Conservation (phyloP, 2,797 vertebrate genomes). For the Clarias platycephalus region DNA sequence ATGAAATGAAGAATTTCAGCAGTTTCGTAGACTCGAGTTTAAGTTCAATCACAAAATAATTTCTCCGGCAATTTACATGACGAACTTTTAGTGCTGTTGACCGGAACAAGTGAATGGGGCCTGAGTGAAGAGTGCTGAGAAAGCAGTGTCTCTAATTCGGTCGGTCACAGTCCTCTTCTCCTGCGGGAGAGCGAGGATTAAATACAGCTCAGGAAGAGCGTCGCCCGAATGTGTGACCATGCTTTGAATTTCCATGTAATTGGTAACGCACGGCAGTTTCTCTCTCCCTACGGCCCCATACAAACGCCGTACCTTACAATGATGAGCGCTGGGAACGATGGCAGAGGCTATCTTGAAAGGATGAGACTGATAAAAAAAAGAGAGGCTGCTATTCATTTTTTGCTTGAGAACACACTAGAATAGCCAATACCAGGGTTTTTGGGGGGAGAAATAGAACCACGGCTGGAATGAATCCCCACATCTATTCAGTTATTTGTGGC, state of each 20-base stretch:
- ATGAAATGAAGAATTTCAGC: neutral
- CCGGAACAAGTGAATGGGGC: slow-evolving; percentile 52
- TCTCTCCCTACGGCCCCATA: slow-evolving; percentile 38
- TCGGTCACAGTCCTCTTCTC: slow-evolving; percentile 72
- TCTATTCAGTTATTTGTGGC: slow-evolving; percentile 47
- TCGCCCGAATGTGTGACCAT: slow-evolving; percentile 70
- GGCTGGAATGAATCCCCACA: slow-evolving; percentile 43
- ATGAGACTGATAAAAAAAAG: slow-evolving; percentile 40
- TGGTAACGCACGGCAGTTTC: slow-evolving; percentile 66
- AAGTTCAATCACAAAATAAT: slow-evolving; percentile 28
- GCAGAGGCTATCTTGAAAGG: slow-evolving; percentile 39
- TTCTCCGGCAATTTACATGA: slow-evolving; percentile 59
- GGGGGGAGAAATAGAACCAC: slow-evolving; percentile 38
- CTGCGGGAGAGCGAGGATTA: slow-evolving; percentile 68
- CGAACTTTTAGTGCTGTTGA: slow-evolving; percentile 63
- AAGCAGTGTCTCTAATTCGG: slow-evolving; percentile 72
- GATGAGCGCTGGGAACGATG: slow-evolving; percentile 58
- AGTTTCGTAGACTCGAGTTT: slow-evolving; percentile 19
- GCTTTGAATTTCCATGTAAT: slow-evolving; percentile 76
- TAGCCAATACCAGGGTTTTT: slow-evolving; percentile 34
- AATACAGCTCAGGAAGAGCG: slow-evolving; percentile 63
- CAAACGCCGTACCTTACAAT: slow-evolving; percentile 63
- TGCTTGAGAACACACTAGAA: slow-evolving; percentile 53
- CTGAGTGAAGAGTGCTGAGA: slow-evolving; percentile 68
- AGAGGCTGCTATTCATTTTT: slow-evolving; percentile 43